Percentiles rank a stretch among this genome's conserved stretches.
phyloP scores from a whole-genome alignment of 2,888 invertebrate genomes.

The Syrista parreyssii region DNA sequence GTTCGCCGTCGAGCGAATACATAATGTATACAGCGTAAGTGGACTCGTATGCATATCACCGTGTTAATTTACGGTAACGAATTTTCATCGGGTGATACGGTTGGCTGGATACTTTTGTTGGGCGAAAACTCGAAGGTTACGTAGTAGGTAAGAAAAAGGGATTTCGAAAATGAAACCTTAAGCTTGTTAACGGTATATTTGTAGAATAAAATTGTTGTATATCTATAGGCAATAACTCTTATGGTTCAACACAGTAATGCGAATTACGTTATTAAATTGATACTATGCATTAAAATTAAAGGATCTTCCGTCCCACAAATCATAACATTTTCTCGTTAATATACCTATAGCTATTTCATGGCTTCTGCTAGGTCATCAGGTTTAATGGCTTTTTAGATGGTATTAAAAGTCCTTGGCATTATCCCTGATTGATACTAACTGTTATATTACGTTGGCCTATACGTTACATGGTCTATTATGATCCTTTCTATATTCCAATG shows the following conservation, averaged over 20 bases:
- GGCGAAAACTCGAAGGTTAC: not conserved
- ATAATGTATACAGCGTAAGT: not conserved
- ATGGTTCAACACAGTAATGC: not conserved
- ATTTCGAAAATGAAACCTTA: not conserved
- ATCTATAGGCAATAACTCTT: not conserved
- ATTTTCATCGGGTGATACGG: not conserved
- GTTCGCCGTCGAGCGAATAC: not conserved
- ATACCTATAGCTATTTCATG: not conserved
- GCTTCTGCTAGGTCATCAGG: not conserved
- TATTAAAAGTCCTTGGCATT: not conserved
- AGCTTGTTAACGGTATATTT: not conserved
- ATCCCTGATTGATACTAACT: not conserved
- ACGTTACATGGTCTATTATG: not conserved
- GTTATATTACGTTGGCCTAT: not conserved
- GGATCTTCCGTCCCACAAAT: slow-evolving; percentile 2
- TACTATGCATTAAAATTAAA: slow-evolving; percentile 21
- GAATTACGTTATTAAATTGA: slow-evolving; percentile 17
- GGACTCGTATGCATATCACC: not conserved
- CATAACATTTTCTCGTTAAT: not conserved
- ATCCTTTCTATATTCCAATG: not conserved
- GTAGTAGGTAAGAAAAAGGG: not conserved
- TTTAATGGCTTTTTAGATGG: not conserved
- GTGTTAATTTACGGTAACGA: not conserved
- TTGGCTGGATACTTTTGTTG: not conserved
- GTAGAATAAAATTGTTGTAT: not conserved